Evolutionary conservation across 2,113 vertebrate species (phyloP).

Genomic region (Butorides virescens): DNA sequence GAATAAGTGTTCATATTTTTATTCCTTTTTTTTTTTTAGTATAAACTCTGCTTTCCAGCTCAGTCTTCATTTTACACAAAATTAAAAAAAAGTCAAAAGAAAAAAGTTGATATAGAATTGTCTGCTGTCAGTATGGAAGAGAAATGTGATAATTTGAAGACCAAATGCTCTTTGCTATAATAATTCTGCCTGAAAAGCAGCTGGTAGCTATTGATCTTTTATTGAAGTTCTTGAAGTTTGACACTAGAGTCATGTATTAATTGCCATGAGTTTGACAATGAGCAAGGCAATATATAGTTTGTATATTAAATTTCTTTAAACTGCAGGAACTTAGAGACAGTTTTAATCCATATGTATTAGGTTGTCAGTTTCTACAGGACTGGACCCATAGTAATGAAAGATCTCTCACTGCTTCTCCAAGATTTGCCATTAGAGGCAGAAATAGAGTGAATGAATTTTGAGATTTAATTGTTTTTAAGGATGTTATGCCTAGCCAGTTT

Average conservation of each 20-base stretch:
- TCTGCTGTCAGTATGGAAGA: neutral
- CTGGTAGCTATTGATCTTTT: slow-evolving; percentile 5
- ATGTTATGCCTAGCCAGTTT: neutral
- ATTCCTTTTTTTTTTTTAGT: neutral
- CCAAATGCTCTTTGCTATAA: neutral
- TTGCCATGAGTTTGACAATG: neutral
- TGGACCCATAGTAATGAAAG: neutral
- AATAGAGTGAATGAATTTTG: neutral
- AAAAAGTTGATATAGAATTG: neutral
- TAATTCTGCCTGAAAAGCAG: neutral
- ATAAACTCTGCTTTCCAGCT: neutral
- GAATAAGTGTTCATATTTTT: neutral
- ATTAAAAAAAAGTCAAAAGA: neutral
- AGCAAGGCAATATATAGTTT: neutral
- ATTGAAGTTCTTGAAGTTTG: slow-evolving; percentile 2
- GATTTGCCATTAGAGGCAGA: neutral
- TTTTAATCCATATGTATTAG: neutral
- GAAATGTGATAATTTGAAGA: slow-evolving; percentile 17
- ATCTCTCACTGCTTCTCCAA: neutral
- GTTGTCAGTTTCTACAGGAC: neutral
- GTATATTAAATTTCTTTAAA: neutral
- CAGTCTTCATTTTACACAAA: neutral
- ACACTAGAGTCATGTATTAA: neutral
- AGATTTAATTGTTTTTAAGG: neutral
- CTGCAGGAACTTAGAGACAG: neutral